Evolutionary conservation across 2,113 vertebrate species (phyloP).

Genomic region (Tychaedon coryphoeus): DNA sequence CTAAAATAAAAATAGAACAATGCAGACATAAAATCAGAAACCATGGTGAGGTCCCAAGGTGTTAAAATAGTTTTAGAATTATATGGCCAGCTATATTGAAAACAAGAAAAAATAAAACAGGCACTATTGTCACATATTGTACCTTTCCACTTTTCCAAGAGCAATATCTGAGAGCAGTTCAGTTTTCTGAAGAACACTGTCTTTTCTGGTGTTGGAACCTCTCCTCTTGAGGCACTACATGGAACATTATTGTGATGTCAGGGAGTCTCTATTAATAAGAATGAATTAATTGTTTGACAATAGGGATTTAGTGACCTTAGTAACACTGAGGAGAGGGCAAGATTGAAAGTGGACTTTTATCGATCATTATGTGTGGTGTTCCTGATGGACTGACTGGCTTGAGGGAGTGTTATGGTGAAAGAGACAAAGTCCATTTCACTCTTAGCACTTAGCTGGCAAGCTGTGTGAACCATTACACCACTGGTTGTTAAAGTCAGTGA

Average conservation of each 20-base stretch:
- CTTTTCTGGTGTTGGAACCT: not conserved
- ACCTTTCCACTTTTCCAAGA: not conserved
- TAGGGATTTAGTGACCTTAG: not conserved
- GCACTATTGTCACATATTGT: not conserved
- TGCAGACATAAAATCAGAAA: not conserved
- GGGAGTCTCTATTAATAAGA: not conserved
- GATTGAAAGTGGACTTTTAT: not conserved
- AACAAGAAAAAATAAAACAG: not conserved
- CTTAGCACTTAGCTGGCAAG: not conserved
- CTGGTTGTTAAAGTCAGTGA: not conserved
- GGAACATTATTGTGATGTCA: not conserved
- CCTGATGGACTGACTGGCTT: not conserved
- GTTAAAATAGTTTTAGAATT: not conserved
- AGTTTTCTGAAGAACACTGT: not conserved
- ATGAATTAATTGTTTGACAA: not conserved
- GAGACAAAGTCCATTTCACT: not conserved
- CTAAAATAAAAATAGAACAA: not conserved
- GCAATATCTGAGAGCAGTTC: not conserved
- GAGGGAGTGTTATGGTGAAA: not conserved
- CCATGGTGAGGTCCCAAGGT: not conserved
- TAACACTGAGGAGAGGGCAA: not conserved
- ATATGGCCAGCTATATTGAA: not conserved
- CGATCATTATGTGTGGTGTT: fast-evolving
- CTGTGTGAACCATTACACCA: not conserved
- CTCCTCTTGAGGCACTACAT: not conserved